Evolutionary conservation across 2,888 invertebrate species (phyloP).

Genomic region (Aelia acuminata): DNA sequence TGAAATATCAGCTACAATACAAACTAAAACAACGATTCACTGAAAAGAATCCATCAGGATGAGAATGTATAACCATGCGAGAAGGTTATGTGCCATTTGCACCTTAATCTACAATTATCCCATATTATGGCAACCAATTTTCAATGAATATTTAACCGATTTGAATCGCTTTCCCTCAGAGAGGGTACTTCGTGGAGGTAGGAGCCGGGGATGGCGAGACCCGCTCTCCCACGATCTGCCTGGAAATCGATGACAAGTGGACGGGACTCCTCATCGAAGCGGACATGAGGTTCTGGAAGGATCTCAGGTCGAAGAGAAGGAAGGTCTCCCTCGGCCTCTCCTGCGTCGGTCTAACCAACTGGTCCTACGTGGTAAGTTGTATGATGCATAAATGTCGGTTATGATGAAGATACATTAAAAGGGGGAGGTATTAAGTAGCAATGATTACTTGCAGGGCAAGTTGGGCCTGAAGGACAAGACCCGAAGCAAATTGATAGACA

Average conservation of each 20-base stretch:
- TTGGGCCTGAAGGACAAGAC: neutral
- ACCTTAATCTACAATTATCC: too few species aligned
- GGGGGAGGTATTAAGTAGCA: neutral
- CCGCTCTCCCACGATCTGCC: constrained; percentile 49
- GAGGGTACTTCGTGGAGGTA: constrained; percentile 52
- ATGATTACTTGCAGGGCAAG: neutral
- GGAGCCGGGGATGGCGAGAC: constrained; percentile 54
- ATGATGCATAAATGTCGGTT: too few species aligned
- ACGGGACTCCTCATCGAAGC: constrained; percentile 55
- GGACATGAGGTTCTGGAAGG: neutral
- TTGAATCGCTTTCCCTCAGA: neutral
- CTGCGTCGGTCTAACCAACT: constrained; percentile 48
- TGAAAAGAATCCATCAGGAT: too few species aligned
- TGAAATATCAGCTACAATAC: too few species aligned
- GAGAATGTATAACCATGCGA: too few species aligned
- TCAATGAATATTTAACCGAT: too few species aligned
- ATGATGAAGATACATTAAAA: too few species aligned
- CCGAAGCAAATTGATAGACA: neutral
- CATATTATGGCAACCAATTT: too few species aligned
- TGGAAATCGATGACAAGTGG: constrained; percentile 54
- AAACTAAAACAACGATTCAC: too few species aligned
- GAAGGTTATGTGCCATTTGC: too few species aligned
- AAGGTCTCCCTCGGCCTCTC: neutral
- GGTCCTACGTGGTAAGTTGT: constrained; percentile 38
- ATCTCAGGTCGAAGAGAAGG: constrained; percentile 38